Percentiles rank a stretch among this genome's conserved stretches.
Conservation (phyloP, 1,140 invertebrate species). For the Asbolus verrucosus region DNA sequence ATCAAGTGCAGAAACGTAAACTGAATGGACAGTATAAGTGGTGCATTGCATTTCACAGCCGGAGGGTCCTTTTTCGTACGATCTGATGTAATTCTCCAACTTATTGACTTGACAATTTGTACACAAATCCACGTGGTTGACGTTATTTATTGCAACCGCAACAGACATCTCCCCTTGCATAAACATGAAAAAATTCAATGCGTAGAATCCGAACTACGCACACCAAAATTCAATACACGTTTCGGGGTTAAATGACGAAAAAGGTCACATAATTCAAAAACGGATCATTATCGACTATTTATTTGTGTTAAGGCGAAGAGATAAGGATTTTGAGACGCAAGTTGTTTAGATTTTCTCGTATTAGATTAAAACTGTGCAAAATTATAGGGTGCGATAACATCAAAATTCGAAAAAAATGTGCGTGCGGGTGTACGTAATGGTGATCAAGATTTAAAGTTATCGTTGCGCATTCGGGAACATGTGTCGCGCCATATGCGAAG, state of each 20-base stretch:
- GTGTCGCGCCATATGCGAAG: too few species aligned
- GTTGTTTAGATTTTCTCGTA: too few species aligned
- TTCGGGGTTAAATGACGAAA: conserved; percentile 19
- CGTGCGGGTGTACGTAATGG: too few species aligned
- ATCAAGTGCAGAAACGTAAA: conserved; percentile 43
- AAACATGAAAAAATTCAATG: not conserved
- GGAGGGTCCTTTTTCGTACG: conserved; percentile 40
- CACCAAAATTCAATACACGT: not conserved
- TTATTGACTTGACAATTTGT: conserved; percentile 52
- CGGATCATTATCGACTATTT: not conserved
- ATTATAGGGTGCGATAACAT: too few species aligned
- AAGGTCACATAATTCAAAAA: conserved; percentile 10
- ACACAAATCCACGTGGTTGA: conserved; percentile 50
- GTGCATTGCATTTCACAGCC: conserved; percentile 53
- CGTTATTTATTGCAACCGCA: conserved; percentile 2
- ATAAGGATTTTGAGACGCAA: conserved; percentile 15
- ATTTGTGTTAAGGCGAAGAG: conserved; percentile 6
- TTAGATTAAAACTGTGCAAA: too few species aligned
- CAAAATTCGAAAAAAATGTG: too few species aligned
- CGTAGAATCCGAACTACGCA: conserved; percentile 16
- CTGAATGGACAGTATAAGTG: conserved; percentile 48
- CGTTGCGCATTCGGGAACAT: too few species aligned
- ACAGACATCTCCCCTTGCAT: too few species aligned
- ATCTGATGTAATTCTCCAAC: conserved; percentile 50
- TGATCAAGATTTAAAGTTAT: too few species aligned